phyloP scores from a whole-genome alignment of 2,113 vertebrate species.

The Corapipo altera region DNA sequence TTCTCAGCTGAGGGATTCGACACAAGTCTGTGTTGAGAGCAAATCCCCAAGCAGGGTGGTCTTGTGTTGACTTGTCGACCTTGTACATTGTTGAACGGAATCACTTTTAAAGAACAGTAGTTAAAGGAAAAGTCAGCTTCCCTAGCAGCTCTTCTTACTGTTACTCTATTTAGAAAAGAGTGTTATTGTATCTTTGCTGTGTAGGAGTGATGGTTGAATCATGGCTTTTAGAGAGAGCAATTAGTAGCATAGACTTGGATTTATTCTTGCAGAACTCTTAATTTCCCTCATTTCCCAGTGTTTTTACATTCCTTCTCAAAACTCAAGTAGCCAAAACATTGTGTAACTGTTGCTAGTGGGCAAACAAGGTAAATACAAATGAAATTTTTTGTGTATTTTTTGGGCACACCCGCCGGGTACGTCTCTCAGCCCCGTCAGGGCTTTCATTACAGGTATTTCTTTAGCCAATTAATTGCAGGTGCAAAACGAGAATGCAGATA shows the following conservation, averaged over 20 bases:
- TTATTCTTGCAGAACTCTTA: not conserved
- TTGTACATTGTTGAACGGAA: slow-evolving; percentile 72
- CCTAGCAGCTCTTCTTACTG: slow-evolving; percentile 41
- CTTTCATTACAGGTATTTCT: not conserved
- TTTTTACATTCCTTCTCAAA: not conserved
- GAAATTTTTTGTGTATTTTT: not conserved
- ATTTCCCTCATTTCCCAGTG: not conserved
- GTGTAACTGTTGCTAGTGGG: not conserved
- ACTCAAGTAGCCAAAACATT: not conserved
- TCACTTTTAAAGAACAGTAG: slow-evolving; percentile 81
- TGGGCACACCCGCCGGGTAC: not conserved
- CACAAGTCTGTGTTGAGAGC: slow-evolving; percentile 68
- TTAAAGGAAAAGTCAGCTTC: slow-evolving; percentile 61
- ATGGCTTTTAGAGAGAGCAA: not conserved
- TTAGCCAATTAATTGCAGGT: slow-evolving; percentile 22
- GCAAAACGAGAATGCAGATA: not conserved
- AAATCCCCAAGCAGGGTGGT: slow-evolving; percentile 81
- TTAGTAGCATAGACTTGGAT: not conserved
- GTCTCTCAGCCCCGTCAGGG: not conserved
- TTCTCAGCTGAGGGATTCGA: slow-evolving; percentile 81
- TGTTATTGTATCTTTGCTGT: not conserved
- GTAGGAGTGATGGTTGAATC: not conserved
- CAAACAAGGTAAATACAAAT: slow-evolving; percentile 7
- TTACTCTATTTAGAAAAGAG: not conserved
- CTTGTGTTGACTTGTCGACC: slow-evolving; percentile 77